A percentile compares a stretch with the other conserved stretches of the same genome.
These are phyloP conservation scores for Cinara cedri DNA, from an alignment of 2,888 invertebrate genomes.

Conservation along the genomic window DNA sequence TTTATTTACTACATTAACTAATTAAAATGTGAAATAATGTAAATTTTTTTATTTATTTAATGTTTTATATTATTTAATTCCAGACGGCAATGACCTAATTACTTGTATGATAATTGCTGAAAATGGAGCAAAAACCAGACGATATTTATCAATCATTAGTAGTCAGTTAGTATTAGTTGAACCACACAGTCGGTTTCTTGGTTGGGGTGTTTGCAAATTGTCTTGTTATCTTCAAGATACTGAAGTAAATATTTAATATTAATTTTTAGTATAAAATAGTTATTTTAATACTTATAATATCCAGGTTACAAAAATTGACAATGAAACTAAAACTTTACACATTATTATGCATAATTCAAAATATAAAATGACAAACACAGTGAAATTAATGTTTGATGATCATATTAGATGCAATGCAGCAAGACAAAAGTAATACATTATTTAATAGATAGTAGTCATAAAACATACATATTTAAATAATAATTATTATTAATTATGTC, in stretches of 20 bases:
- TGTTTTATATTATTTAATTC: constrained; percentile 9
- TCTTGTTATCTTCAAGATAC: constrained; percentile 81
- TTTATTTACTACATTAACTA: too few species aligned
- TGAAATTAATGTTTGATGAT: constrained; percentile 97
- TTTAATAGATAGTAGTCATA: not conserved
- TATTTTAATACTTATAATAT: constrained; percentile 15
- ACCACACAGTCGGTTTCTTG: constrained; percentile 90
- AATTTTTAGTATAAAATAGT: not conserved
- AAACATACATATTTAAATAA: not conserved
- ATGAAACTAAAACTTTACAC: constrained; percentile 93
- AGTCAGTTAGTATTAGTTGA: constrained; percentile 96
- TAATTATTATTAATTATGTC: too few species aligned
- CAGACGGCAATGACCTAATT: constrained; percentile 96
- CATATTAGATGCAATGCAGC: constrained; percentile 99
- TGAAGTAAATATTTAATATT: constrained; percentile 68
- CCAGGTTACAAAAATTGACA: constrained; percentile 87
- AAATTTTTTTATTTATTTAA: not conserved
- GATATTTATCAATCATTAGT: constrained; percentile 96
- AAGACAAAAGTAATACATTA: constrained; percentile 79
- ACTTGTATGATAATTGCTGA: constrained; percentile 92
- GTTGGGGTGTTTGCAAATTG: constrained; percentile 97
- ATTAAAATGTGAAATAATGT: too few species aligned
- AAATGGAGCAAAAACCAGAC: constrained; percentile 84
- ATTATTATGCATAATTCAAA: constrained; percentile 88
- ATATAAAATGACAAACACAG: constrained; percentile 67